Evolutionary conservation across 2,888 invertebrate genomes (phyloP).

Genomic region (Alcis repandata): DNA sequence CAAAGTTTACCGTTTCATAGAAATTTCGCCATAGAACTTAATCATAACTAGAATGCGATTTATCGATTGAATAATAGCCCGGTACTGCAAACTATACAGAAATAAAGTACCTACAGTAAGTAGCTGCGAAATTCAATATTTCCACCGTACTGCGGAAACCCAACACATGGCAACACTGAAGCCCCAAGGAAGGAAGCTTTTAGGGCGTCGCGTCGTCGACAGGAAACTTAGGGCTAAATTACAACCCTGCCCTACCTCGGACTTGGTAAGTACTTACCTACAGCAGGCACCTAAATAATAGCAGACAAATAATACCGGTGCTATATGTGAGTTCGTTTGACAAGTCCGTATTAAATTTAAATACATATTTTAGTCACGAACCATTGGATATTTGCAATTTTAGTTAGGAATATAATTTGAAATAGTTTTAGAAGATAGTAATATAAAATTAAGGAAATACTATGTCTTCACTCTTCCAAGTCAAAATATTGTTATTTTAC

Average conservation of each 20-base stretch:
- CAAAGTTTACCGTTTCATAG: not conserved
- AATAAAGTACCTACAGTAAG: not conserved
- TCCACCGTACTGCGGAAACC: slow-evolving; percentile 20
- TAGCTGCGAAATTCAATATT: slow-evolving; percentile 22
- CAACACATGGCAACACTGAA: slow-evolving; percentile 19
- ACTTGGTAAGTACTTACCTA: not conserved
- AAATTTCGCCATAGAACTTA: not conserved
- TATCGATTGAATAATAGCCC: not conserved
- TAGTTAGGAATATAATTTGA: too few species aligned
- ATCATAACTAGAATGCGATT: not conserved
- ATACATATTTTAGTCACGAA: too few species aligned
- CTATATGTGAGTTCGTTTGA: too few species aligned
- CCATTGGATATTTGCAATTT: too few species aligned
- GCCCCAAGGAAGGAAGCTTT: slow-evolving; percentile 25
- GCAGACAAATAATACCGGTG: too few species aligned
- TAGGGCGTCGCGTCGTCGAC: slow-evolving; percentile 29
- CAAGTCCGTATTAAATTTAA: too few species aligned
- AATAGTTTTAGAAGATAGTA: too few species aligned
- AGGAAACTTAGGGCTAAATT: slow-evolving; percentile 27
- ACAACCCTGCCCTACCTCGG: slow-evolving; percentile 15
- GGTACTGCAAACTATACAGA: not conserved
- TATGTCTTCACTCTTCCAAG: not conserved
- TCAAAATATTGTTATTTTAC: not conserved
- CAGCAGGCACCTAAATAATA: not conserved
- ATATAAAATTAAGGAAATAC: too few species aligned